phyloP scores from a whole-genome alignment of 1,140 invertebrate species.

The Drosophila serrata region DNA sequence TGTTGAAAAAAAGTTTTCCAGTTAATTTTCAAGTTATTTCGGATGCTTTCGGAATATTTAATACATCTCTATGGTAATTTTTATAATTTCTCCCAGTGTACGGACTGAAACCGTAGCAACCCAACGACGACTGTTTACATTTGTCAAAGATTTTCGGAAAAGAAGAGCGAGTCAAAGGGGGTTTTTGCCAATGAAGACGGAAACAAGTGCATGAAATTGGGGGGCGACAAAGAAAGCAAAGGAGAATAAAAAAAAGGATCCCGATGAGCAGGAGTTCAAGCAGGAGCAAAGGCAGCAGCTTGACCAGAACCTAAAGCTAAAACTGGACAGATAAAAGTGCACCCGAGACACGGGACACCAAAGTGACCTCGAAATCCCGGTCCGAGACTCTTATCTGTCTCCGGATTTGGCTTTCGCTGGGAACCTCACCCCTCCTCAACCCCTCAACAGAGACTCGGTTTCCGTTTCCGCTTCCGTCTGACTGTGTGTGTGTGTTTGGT shows the following conservation, averaged over 20 bases:
- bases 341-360: slow-evolving; percentile 17
- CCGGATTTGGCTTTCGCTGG: slow-evolving; percentile 25
- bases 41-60: too few relatives aligned
- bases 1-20: too few relatives aligned
- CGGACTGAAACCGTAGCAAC: slow-evolving; percentile 8
- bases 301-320: not conserved
- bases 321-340: slow-evolving; percentile 35
- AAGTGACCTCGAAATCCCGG: slow-evolving; percentile 28
- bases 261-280: slow-evolving; percentile 1
- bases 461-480: slow-evolving; percentile 18
- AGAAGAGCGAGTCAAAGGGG: slow-evolving; percentile 9
- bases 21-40: too few relatives aligned
- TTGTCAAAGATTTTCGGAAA: slow-evolving; percentile 74
- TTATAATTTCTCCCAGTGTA: not conserved
- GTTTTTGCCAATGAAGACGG: slow-evolving; percentile 15
- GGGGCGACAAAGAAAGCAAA: slow-evolving; percentile 12
- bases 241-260: slow-evolving; percentile 35
- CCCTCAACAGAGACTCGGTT: not conserved
- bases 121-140: slow-evolving; percentile 67
- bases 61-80: too few relatives aligned
- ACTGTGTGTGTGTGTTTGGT: slow-evolving; percentile 19
- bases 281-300: not conserved
- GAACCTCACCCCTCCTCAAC: not conserved
- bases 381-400: slow-evolving; percentile 36
- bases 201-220: slow-evolving; percentile 17